A percentile compares a stretch with the other conserved stretches of the same genome.
Conservation (phyloP, 2,797 vertebrate species). For the Rachycentron canadum region DNA sequence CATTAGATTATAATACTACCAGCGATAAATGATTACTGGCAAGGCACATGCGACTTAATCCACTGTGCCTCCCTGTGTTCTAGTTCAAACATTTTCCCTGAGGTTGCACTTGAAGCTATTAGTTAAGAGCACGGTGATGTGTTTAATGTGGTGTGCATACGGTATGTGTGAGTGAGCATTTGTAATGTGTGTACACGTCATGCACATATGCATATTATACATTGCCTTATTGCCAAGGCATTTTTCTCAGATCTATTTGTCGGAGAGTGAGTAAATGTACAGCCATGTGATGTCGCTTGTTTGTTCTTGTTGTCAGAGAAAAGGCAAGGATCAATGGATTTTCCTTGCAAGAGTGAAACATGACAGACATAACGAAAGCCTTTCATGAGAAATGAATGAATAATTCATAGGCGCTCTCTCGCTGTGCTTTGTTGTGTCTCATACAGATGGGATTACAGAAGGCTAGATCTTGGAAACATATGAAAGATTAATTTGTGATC, state of each 20-base stretch:
- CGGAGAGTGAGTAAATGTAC: slow-evolving; percentile 74
- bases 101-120: slow-evolving; percentile 79
- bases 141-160: slow-evolving; percentile 63
- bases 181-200: slow-evolving; percentile 61
- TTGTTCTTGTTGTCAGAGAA: slow-evolving; percentile 82
- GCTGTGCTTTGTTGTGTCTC: slow-evolving; percentile 89
- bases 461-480: slow-evolving; percentile 90
- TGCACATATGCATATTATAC: slow-evolving; percentile 71
- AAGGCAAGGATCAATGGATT: slow-evolving; percentile 88
- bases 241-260: slow-evolving; percentile 72
- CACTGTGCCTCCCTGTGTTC: slow-evolving; percentile 57
- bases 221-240: slow-evolving; percentile 52
- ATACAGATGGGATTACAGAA: slow-evolving; percentile 90
- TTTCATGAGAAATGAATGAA: slow-evolving; percentile 89
- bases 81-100: slow-evolving; percentile 71
- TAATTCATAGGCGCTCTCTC: slow-evolving; percentile 87
- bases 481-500: slow-evolving; percentile 91
- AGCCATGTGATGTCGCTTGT: slow-evolving; percentile 83
- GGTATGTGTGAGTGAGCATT: slow-evolving; percentile 58
- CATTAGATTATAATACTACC: slow-evolving; percentile 75
- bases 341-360: slow-evolving; percentile 86
- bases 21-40: slow-evolving; percentile 81
- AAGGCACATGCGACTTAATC: slow-evolving; percentile 73
- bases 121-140: slow-evolving; percentile 69
- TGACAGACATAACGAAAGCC: slow-evolving; percentile 89